A percentile compares a stretch with the other conserved stretches of the same genome.
phyloP scores from a whole-genome alignment of 2,888 invertebrate genomes.

The Polia nebulosa region DNA sequence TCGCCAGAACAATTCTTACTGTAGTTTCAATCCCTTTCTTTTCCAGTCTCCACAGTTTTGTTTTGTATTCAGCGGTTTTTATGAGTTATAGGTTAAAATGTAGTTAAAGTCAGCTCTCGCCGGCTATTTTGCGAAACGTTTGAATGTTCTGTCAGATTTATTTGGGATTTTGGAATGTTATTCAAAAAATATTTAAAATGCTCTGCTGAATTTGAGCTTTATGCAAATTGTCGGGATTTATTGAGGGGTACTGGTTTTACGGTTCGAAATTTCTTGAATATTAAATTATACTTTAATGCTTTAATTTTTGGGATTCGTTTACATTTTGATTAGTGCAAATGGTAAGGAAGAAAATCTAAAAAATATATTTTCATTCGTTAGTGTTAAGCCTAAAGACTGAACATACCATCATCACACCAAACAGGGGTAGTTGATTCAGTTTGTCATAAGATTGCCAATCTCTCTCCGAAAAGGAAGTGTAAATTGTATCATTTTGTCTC shows the following conservation, averaged over 20 bases:
- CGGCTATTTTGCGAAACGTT: constrained; percentile 58
- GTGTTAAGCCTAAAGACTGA: neutral
- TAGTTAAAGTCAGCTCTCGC: constrained; percentile 62
- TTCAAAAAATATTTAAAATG: constrained; percentile 60
- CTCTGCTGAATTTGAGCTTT: constrained; percentile 56
- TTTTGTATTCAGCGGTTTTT: constrained; percentile 61
- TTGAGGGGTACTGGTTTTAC: constrained; percentile 49
- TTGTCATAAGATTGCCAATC: constrained; percentile 54
- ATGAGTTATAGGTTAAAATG: constrained; percentile 59
- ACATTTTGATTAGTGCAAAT: constrained; percentile 22
- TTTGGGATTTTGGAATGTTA: constrained; percentile 59
- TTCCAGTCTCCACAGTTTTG: constrained; percentile 52
- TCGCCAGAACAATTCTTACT: constrained; percentile 56
- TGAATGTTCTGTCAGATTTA: constrained; percentile 62
- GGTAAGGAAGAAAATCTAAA: neutral
- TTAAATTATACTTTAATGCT: constrained; percentile 12
- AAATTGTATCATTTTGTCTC: constrained; percentile 69
- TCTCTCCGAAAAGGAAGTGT: constrained; percentile 57
- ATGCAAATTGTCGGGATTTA: constrained; percentile 56
- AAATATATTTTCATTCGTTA: neutral
- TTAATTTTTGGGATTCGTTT: constrained; percentile 27
- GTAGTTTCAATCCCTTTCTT: constrained; percentile 60
- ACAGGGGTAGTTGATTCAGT: constrained; percentile 42
- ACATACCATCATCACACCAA: neutral
- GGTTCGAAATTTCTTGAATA: constrained; percentile 40